Conservation (phyloP, 2,797 vertebrate species). For the Danio jaintianensis region DNA sequence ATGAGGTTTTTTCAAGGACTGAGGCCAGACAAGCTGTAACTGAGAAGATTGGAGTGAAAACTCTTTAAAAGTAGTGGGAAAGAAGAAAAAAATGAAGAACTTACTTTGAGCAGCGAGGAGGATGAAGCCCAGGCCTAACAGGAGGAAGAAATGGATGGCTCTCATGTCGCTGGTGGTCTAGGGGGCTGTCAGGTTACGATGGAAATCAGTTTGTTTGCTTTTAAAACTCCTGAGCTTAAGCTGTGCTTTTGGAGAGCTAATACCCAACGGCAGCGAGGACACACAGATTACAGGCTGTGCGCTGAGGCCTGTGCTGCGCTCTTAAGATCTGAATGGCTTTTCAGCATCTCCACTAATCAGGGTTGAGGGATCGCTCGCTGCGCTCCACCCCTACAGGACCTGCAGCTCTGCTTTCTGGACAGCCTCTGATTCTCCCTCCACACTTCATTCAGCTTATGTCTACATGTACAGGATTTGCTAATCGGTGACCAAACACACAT, state of each 20-base stretch:
- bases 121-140: conserved; percentile 76
- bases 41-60: conserved; percentile 7
- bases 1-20: conserved; percentile 8
- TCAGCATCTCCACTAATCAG: conserved; percentile 37
- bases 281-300: conserved; percentile 74
- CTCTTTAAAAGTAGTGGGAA: background rate
- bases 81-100: conserved; percentile 27
- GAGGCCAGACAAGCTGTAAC: background rate
- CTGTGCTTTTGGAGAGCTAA: conserved; percentile 75
- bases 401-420: background rate
- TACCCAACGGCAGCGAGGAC: conserved; percentile 73
- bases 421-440: background rate
- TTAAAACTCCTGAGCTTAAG: conserved; percentile 80
- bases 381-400: conserved; percentile 35
- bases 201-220: conserved; percentile 80
- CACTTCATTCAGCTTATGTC: conserved; percentile 6
- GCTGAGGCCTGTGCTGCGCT: conserved; percentile 47
- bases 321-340: conserved; percentile 28
- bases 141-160: conserved; percentile 71
- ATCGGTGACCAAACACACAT: background rate
- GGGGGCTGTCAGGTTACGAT: conserved; percentile 67
- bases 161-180: conserved; percentile 78
- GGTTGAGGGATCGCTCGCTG: conserved; percentile 19
- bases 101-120: conserved; percentile 79
- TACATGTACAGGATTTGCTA: background rate